Evolutionary conservation across 2,888 invertebrate genomes (phyloP), one percentile per base, ranked within the genome.

Genomic region (Chromoteleia sp.): DNA sequence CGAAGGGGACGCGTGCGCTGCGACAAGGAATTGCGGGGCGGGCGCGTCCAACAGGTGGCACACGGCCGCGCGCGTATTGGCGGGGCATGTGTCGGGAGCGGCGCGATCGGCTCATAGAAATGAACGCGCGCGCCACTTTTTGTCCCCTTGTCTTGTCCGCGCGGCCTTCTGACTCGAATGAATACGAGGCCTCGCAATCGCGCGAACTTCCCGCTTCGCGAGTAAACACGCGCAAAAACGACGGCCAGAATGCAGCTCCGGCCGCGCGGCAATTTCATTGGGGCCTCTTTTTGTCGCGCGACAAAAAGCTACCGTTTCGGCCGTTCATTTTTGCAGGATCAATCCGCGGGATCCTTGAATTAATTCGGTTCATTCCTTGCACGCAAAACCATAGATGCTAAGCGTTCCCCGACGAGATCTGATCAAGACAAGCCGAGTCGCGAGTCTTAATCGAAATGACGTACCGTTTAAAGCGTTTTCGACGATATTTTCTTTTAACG

Each of bases 41-140:
- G n/a, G n/a, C n/a, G n/a, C n/a, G 29, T 52, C 48, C 50, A 50
- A 65, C 52, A 52, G 52, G 65, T 65, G 52, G 52, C 65, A 39
- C 17, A 48, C 48, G 14, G 52, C 29, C 17, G 39, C 58, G 41
- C 10, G 19, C 7, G 3, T 25, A 48, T 48, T 50, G 50, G 7
- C 36, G 63, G 4, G 63, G 21, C 36, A 15, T 50, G 50, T 65
- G 50, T 50, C 63, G 63, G 48, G 21, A 21, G 39, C 50, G 17
- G 17, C 17, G 36, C 63, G 36, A 36, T 63, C 36, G 12, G 43
- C 36, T 61, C 33, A 33, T 45, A 30, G 45, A 70, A 45, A 56
- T 36, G 45, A 30, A 52, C 1, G 8, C 33, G 33, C 14, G 45
- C 21, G 30, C 21, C 17, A n/a, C n/a, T 52, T 65, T 65, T 52